These are phyloP conservation scores for Sinella curviseta DNA, from an alignment of 1,140 invertebrate species.

Conservation along the genomic window DNA sequence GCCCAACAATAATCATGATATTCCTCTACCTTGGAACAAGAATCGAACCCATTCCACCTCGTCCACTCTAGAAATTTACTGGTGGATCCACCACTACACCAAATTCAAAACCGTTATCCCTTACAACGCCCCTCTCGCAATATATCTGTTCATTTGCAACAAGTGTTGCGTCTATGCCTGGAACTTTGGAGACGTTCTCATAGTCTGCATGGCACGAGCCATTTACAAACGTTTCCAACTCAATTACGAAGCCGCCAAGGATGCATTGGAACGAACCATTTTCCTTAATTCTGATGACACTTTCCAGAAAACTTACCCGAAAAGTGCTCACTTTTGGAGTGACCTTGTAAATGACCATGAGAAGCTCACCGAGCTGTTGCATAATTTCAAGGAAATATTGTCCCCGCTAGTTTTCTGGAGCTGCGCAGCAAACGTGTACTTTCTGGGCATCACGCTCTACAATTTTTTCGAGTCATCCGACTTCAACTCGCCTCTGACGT, in stretches of 20 bases:
- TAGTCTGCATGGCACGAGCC: slow-evolving; percentile 25
- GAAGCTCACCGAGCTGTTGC: slow-evolving; percentile 8
- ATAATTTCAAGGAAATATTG: slow-evolving; percentile 13
- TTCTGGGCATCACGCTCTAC: background rate
- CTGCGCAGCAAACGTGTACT: slow-evolving; percentile 30
- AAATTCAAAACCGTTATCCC: slow-evolving; percentile 21
- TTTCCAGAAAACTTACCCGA: too few species aligned
- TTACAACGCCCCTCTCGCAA: slow-evolving; percentile 10
- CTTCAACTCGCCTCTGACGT: too few species aligned
- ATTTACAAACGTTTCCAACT: slow-evolving; percentile 34
- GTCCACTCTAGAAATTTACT: slow-evolving; percentile 10
- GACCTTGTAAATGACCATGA: slow-evolving; percentile 25
- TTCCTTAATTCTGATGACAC: background rate
- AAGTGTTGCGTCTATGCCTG: slow-evolving; percentile 39
- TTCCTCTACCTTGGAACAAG: background rate
- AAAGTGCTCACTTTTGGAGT: slow-evolving; percentile 33
- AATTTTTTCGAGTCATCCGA: background rate
- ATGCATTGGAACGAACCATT: background rate
- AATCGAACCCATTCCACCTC: slow-evolving; percentile 9
- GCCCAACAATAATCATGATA: background rate
- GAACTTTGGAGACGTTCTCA: slow-evolving; percentile 42
- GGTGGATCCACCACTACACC: background rate
- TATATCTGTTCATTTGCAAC: slow-evolving; percentile 33
- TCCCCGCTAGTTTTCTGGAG: slow-evolving; percentile 28
- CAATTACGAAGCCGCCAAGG: background rate